Evolutionary conservation across 2,113 vertebrate genomes (phyloP).

Genomic region (Menura novaehollandiae): DNA sequence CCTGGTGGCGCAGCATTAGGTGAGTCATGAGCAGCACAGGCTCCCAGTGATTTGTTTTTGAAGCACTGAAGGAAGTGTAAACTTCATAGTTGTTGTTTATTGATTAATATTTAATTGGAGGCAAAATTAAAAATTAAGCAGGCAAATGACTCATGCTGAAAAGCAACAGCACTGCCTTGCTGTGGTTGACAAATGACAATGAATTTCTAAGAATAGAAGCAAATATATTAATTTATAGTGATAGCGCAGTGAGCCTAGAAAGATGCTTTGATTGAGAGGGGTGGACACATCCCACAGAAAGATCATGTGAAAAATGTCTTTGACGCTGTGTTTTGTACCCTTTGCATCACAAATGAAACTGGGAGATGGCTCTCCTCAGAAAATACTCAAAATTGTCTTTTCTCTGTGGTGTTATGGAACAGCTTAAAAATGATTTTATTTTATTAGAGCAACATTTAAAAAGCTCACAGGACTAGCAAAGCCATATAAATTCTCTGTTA

Average conservation of each 20-base stretch:
- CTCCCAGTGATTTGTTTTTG: not conserved
- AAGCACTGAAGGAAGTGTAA: not conserved
- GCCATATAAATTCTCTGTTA: not conserved
- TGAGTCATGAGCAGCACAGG: not conserved
- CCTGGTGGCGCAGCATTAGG: not conserved
- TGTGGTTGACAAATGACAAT: not conserved
- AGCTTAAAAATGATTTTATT: not conserved
- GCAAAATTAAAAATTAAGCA: slow-evolving; percentile 44
- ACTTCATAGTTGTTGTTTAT: not conserved
- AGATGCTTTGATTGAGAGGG: not conserved
- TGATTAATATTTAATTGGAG: slow-evolving; percentile 46
- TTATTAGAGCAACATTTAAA: not conserved
- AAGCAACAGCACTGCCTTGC: not conserved
- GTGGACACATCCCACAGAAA: not conserved
- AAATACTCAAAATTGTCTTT: not conserved
- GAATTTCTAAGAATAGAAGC: not conserved
- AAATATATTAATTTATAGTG: not conserved
- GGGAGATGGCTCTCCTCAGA: not conserved
- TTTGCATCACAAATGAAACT: not conserved
- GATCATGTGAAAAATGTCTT: not conserved
- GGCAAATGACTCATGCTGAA: slow-evolving; percentile 7
- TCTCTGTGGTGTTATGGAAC: not conserved
- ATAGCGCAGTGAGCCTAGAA: not conserved
- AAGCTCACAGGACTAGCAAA: not conserved
- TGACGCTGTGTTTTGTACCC: not conserved